Evolutionary conservation across 2,113 vertebrate genomes (phyloP).

Genomic region (Carollia perspicillata): DNA sequence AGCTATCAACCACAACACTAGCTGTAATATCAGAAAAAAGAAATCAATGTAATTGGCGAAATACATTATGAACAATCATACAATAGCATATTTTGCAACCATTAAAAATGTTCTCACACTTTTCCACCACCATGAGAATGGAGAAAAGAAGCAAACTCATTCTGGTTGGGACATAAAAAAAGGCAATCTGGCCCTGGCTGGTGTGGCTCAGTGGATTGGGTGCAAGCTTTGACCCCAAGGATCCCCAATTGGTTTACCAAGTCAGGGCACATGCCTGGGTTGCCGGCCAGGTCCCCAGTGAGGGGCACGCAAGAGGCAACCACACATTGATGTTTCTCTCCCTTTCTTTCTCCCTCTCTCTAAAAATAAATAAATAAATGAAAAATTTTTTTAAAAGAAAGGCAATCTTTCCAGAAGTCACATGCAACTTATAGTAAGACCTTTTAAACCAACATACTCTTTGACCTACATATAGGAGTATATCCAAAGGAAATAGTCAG

Average conservation of each 20-base stretch:
- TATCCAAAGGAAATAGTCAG: not conserved
- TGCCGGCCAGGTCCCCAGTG: no score
- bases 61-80: not conserved
- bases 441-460: not conserved
- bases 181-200: not conserved
- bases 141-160: not conserved
- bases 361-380: no score
- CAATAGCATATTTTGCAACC: not conserved
- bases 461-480: not conserved
- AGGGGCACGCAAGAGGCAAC: no score
- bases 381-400: not conserved
- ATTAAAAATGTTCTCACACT: not conserved
- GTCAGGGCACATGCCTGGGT: no score
- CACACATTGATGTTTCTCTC: no score
- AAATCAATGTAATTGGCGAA: not conserved
- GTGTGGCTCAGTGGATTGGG: no score
- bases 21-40: not conserved
- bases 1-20: not conserved
- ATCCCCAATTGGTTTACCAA: no score
- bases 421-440: not conserved
- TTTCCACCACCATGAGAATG: not conserved
- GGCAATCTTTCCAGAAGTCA: not conserved
- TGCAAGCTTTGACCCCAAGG: no score
- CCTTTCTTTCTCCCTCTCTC: no score
- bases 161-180: not conserved